A percentile compares a stretch with the other conserved stretches of the same genome.
Evolutionary conservation across 2,113 vertebrate species (phyloP).

Genomic region (Nymphicus hollandicus): DNA sequence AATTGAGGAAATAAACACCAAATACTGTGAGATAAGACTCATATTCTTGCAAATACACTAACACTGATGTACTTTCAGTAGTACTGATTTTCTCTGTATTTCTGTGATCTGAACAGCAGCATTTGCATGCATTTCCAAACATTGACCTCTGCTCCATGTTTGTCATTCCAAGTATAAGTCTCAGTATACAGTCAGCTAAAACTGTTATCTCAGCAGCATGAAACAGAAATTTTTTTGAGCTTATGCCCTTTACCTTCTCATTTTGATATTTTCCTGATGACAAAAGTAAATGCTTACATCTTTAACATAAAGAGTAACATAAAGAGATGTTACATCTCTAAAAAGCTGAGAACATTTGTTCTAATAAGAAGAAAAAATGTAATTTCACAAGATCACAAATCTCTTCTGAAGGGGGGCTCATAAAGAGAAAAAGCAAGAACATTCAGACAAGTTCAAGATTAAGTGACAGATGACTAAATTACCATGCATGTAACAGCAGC

Average conservation of each 20-base stretch:
- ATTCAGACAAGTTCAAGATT: not conserved
- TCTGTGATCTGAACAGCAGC: not conserved
- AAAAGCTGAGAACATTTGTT: not conserved
- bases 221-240: not conserved
- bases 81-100: not conserved
- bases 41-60: not conserved
- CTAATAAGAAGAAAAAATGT: constrained; percentile 1
- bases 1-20: not conserved
- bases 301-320: not conserved
- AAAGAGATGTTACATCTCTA: not conserved
- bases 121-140: constrained; percentile 16
- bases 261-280: not conserved
- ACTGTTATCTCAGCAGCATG: not conserved
- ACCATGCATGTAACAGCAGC: not conserved
- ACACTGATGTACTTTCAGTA: not conserved
- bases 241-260: not conserved
- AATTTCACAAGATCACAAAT: constrained; percentile 16
- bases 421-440: not conserved
- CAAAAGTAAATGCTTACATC: constrained; percentile 13
- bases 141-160: not conserved
- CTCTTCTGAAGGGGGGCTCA: not conserved
- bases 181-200: not conserved
- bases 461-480: not conserved
- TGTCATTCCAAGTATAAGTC: constrained; percentile 10
- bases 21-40: not conserved